A percentile compares a stretch with the other conserved stretches of the same genome.
These are phyloP conservation scores for Aphelenchoides besseyi DNA, from an alignment of 1,140 invertebrate species.

Conservation along the genomic window DNA sequence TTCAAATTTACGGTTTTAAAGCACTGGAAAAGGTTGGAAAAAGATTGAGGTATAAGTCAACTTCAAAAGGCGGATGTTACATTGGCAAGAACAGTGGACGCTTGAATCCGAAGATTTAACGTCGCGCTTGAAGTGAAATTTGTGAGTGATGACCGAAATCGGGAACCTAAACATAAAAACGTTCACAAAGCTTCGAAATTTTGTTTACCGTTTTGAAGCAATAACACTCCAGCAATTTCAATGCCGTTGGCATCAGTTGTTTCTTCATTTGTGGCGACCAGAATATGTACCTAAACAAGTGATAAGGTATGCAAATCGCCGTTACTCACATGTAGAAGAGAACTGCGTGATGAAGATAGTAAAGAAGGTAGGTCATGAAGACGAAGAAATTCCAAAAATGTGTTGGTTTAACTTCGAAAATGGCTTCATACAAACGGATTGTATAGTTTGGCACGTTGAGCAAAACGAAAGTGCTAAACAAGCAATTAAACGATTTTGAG, in stretches of 20 bases:
- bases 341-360: slow-evolving; percentile 60
- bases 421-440: slow-evolving; percentile 52
- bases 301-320: slow-evolving; percentile 8
- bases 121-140: slow-evolving; percentile 34
- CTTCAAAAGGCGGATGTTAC: no score
- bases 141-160: slow-evolving; percentile 60
- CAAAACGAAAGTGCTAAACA: slow-evolving; percentile 60
- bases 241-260: slow-evolving; percentile 58
- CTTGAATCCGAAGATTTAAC: no score
- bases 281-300: slow-evolving; percentile 39
- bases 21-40: no score
- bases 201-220: slow-evolving; percentile 56
- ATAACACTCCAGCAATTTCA: slow-evolving; percentile 61
- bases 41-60: no score
- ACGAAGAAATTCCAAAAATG: slow-evolving; percentile 49
- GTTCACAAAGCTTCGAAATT: no score
- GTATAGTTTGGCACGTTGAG: slow-evolving; percentile 59
- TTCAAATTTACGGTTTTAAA: no score
- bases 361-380: slow-evolving; percentile 60
- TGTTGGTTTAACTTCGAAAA: slow-evolving; percentile 35
- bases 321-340: slow-evolving; percentile 63
- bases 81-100: no score
- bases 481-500: slow-evolving; percentile 13
- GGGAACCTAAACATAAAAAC: slow-evolving; percentile 32
- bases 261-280: slow-evolving; percentile 62